Base-by-base conservation (phyloP, 2,113 vertebrate genomes). In the Columba janthina region DNA sequence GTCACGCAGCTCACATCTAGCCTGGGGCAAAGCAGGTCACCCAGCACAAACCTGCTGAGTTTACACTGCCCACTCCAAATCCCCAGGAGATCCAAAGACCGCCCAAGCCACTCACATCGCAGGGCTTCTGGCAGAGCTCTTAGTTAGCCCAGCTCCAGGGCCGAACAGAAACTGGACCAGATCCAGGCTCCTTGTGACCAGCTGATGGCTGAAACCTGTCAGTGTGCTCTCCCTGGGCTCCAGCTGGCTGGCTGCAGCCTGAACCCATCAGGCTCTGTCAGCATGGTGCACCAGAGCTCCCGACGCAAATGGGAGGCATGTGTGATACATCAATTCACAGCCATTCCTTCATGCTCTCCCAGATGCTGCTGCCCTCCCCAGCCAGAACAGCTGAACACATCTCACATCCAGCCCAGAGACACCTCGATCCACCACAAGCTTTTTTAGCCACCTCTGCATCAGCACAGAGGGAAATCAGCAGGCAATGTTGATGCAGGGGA, bases 171-270 rank as follows among this genome's bases (percentile, higher is more conserved):
- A 78, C 84, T 82, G 89, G 93, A 93, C 16, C 36, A 58, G 58
- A 88, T 89, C 94, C 94, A 94, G 84, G 70, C 24, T 93, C 13
- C 54, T 65, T 89, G 48, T 65, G 71, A 62, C 93, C 95, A 95
- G 93, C 89, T 93, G 96, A 97, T 87, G 94, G 86, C 73, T 93
- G 91, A 89, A 90, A 70, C 86, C 70, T 67, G 75, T 92, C 82
- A 74, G 42, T 84, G 90, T 81, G 42, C 25, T 61, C 57, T 94
- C 66, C 76, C 73, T 1, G 2, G 65, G 26, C 65, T 95, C 83
- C 95, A 97, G 95, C 94, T 92, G 95, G 51, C 94, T 56, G 53
- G 34, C 72, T 94, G 73, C 86, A 93, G 95, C 89, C 73, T 0
- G 56, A 81, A 71, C 69, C 75, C 53, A 0, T 90, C 95, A 96